A percentile compares a stretch with the other conserved stretches of the same genome.
Conservation (phyloP, 2,113 vertebrate genomes). For the Psammodynastes pulverulentus region DNA sequence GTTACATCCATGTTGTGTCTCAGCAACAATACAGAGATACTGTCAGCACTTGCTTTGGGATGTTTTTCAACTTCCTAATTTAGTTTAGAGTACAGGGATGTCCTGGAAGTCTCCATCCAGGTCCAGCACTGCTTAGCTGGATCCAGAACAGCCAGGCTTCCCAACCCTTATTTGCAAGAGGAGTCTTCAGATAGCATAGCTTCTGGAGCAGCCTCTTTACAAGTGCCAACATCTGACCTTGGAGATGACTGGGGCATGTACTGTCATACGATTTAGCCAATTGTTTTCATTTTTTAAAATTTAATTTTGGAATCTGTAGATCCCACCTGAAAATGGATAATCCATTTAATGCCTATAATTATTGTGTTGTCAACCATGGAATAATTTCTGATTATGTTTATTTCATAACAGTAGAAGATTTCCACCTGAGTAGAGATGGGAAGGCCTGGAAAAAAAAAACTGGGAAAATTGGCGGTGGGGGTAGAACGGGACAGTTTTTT, state of each 20-base stretch:
- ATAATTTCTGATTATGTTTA: neutral
- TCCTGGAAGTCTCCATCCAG: neutral
- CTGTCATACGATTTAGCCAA: neutral
- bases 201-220: neutral
- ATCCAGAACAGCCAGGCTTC: neutral
- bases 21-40: neutral
- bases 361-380: neutral
- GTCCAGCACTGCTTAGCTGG: neutral
- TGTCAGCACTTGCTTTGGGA: neutral
- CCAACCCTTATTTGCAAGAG: neutral
- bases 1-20: neutral
- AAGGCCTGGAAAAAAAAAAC: too few species aligned
- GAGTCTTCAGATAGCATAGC: neutral
- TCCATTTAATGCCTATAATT: neutral
- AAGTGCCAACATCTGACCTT: neutral
- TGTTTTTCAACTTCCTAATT: neutral
- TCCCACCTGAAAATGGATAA: neutral
- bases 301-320: neutral
- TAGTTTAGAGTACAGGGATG: neutral
- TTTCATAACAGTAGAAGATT: neutral
- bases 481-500: too few species aligned
- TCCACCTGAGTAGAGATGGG: too few species aligned
- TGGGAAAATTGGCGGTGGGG: too few species aligned
- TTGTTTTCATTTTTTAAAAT: neutral
- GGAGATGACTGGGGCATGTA: neutral